Base-by-base conservation (phyloP, 2,888 invertebrate genomes). In the Chalcis sispes region DNA sequence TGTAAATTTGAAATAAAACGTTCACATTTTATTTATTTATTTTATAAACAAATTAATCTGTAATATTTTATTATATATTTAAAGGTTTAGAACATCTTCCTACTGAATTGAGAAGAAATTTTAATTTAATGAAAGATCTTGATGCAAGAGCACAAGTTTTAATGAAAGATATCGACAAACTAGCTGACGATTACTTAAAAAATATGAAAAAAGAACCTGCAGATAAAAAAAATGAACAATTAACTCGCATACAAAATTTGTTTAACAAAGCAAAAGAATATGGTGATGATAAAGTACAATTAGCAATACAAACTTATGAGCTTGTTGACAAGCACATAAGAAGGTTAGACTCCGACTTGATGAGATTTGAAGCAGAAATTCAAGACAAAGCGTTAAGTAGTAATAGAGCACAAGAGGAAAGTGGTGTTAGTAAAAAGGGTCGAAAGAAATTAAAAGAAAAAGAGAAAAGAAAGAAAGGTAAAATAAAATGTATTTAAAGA, bases 221-320 rank as follows among this genome's bases (percentile, higher is more conserved):
- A 0, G 97, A 97, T 77, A 94, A 95, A 80, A 93, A 94, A 80
- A 94, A 95, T 83, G 96, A 96, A 83, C 93, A 95, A 82, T 91
- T 97, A 73, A 92, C 93, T 77, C 94, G 94, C 78, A 97, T 98
- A 83, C 95, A 96, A 88, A 94, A 94, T 77, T 90, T 96, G 72
- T 98, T 98, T 85, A 95, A 95, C 82, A 98, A 97, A 89, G 97
- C 98, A 15, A 96, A 96, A 85, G 98, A 98, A 87, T 97, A 96
- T 87, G 97, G 97, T 1, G 98, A 98, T 87, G 98, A 98, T 85
- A 99, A 99, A 90, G 98, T 99, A 40, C 97, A 98, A 87, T 91
- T 99, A 77, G 98, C 99, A 1, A 97, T 98, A 89, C 98, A 98
- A 90, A 98, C 98, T 0, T 99, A 99, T 86, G 99, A 99, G 90